Conservation (phyloP, 2,113 vertebrate species). For the Pterocles orientalis region DNA sequence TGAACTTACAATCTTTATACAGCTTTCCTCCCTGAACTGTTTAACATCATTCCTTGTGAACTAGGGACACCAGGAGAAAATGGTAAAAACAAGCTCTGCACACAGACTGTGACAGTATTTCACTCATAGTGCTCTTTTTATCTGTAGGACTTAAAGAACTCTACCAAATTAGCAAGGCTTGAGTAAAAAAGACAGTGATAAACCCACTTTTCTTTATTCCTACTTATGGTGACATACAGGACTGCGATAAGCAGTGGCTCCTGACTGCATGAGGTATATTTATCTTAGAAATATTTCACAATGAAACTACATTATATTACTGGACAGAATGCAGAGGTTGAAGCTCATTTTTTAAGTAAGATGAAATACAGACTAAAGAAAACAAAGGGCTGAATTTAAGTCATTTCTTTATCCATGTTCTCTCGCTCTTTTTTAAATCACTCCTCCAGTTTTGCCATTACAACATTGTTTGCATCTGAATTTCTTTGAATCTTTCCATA, state of each 20-base stretch:
- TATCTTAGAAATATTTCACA: too few species aligned
- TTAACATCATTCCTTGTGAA: neutral
- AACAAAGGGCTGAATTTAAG: neutral
- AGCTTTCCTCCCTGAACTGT: neutral
- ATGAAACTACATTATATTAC: too few species aligned
- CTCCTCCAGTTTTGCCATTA: neutral
- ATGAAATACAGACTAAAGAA: neutral
- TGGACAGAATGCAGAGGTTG: too few species aligned
- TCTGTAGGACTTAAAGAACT: neutral
- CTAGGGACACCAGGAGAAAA: neutral
- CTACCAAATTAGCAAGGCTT: neutral
- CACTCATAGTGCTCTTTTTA: neutral
- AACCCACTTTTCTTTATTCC: neutral
- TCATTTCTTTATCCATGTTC: neutral
- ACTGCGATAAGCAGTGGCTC: neutral
- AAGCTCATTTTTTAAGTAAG: too few species aligned
- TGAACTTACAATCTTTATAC: neutral
- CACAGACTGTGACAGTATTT: neutral
- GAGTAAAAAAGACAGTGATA: neutral
- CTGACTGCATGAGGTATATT: neutral
- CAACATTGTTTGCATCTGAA: neutral
- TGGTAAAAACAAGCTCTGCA: neutral
- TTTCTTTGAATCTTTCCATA: neutral
- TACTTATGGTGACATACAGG: fast-evolving
- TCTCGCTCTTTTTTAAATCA: neutral